Evolutionary conservation across 1,140 invertebrate species (phyloP).

Genomic region (Paramacrobiotus metropolitanus): DNA sequence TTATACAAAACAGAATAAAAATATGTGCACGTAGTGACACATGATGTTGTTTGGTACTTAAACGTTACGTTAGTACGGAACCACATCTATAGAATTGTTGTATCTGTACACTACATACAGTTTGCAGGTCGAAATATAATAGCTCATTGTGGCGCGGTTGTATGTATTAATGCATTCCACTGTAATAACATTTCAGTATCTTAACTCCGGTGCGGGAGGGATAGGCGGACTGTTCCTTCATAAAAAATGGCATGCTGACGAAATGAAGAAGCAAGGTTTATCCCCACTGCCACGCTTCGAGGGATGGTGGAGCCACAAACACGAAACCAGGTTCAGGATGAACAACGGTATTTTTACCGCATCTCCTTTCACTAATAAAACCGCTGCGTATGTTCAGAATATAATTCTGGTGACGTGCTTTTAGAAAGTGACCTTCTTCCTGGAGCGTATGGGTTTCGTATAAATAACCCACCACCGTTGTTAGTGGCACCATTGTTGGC

Average conservation of each 20-base stretch:
- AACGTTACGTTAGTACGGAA: too few species aligned
- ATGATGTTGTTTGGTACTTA: too few species aligned
- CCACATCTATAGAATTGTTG: too few species aligned
- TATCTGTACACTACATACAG: too few species aligned
- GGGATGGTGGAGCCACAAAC: slow-evolving; percentile 24
- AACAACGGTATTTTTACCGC: slow-evolving; percentile 4
- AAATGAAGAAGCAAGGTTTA: slow-evolving; percentile 13
- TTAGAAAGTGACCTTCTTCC: slow-evolving; percentile 24
- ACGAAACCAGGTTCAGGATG: slow-evolving; percentile 16
- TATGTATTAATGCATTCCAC: too few species aligned
- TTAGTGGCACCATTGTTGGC: slow-evolving; percentile 27
- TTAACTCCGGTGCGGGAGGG: slow-evolving; percentile 32
- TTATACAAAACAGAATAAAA: too few species aligned
- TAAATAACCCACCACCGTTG: slow-evolving; percentile 32
- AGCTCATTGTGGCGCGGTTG: too few species aligned
- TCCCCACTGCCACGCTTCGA: slow-evolving; percentile 16
- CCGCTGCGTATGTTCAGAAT: slow-evolving; percentile 9
- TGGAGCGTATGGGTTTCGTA: slow-evolving; percentile 27
- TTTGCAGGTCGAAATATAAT: too few species aligned
- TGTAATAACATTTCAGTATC: slow-evolving; percentile 32
- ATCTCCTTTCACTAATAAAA: not conserved
- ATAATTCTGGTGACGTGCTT: slow-evolving; percentile 16
- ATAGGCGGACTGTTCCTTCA: slow-evolving; percentile 31
- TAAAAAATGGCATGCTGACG: slow-evolving; percentile 15
- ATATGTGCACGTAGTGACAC: too few species aligned